phyloP scores from a whole-genome alignment of 2,113 vertebrate species.

The Hylia prasina region DNA sequence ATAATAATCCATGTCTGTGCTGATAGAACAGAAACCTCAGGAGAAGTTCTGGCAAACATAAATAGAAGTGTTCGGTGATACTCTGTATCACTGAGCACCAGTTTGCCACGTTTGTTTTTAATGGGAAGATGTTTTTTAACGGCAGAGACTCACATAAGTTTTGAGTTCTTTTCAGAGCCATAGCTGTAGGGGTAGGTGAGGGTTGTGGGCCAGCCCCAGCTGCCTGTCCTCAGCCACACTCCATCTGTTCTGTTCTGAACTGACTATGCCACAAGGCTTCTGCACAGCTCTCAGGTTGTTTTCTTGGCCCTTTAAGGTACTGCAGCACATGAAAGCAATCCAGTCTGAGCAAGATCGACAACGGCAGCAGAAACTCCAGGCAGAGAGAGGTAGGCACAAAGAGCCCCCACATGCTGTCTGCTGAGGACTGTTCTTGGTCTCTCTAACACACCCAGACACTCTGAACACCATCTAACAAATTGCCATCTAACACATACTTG shows the following conservation, averaged over 20 bases:
- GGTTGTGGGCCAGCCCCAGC: background rate
- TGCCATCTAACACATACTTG: background rate
- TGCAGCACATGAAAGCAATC: slow-evolving; percentile 87
- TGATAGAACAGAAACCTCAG: background rate
- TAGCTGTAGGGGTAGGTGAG: background rate
- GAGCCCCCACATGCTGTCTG: accelerated
- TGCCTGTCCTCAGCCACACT: background rate
- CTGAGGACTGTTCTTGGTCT: background rate
- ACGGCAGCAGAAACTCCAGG: slow-evolving; percentile 84
- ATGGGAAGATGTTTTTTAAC: background rate
- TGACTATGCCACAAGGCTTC: background rate
- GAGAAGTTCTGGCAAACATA: background rate
- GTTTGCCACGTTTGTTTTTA: background rate
- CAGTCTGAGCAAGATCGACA: slow-evolving; percentile 87
- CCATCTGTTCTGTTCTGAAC: background rate
- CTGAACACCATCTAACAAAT: background rate
- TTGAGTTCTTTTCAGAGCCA: background rate
- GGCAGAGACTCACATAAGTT: background rate
- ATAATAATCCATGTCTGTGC: background rate
- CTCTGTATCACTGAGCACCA: background rate
- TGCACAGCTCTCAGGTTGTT: background rate
- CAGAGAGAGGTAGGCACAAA: slow-evolving; percentile 75
- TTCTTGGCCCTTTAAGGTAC: slow-evolving; percentile 76
- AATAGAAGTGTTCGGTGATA: background rate
- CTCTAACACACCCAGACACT: background rate